Base-by-base conservation (phyloP, 2,888 invertebrate species). In the Alviniconcha strummeri region DNA sequence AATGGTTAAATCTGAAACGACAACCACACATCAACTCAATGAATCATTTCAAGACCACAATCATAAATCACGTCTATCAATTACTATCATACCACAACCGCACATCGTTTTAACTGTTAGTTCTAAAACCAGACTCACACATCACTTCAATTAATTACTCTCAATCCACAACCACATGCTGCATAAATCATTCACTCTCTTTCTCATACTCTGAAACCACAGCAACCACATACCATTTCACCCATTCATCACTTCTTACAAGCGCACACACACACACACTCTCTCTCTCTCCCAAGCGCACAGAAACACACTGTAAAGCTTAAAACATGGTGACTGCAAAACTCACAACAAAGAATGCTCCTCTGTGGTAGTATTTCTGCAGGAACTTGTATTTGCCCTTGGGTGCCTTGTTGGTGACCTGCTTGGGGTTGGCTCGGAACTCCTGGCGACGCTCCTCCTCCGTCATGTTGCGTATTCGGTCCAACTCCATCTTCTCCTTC, bases 331-430 rank as follows among this genome's bases (percentile, higher is more conserved):
- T 56, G n/a, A 60, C 64, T 11, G 9, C 36, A 17, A 80, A 74
- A 86, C 88, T 93, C 91, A 95, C 95, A 95, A 99, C 95, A 93
- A 98, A 99, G 95, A 99, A 99, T 5, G 98, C 99, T 94, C 99
- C 99, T 92, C 99, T 96, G 95, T 99, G 99, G 94, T 98, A 99
- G 94, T 99, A 99, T 93, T 99, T 99, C 95, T 99, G 99, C 89
- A 99, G 95, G 94, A 99, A 99, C 94, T 99, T 99, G 95, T 99
- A 99, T 95, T 99, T 99, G 85, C 99, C 92, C 87, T 93, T 93
- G 0, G 90, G 89, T 55, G 91, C 91, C 83, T 99, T 98, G 94
- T 99, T 99, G 7, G 98, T 98, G 85, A 99, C 95, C 17, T 95
- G 92, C 94, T 98, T 98, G 0, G 99, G 99, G 95, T 99, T 99